Evolutionary conservation across 1,140 invertebrate genomes (phyloP).

Genomic region (Eriosoma lanigerum): DNA sequence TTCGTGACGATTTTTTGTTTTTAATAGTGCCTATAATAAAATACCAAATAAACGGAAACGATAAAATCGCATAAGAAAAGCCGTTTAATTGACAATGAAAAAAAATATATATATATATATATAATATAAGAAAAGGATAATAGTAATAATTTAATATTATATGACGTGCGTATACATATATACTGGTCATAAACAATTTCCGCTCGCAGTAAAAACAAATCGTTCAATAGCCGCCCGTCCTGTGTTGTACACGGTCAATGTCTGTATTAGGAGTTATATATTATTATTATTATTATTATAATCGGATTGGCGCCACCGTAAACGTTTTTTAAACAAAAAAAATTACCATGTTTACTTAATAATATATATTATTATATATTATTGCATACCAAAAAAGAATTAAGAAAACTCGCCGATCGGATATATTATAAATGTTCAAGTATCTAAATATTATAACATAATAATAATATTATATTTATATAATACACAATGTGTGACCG

Average conservation of each 20-base stretch:
- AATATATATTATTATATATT: not conserved
- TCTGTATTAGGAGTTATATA: not conserved
- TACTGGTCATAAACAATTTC: conserved; percentile 5
- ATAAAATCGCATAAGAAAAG: not conserved
- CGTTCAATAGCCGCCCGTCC: not conserved
- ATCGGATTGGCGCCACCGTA: conserved; percentile 10
- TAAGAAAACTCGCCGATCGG: conserved; percentile 7
- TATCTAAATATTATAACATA: no score
- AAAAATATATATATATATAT: no score
- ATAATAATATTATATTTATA: no score
- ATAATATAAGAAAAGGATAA: not conserved
- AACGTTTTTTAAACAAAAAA: not conserved
- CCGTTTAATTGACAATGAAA: no score
- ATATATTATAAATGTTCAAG: no score
- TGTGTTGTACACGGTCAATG: not conserved
- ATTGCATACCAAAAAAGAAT: not conserved
- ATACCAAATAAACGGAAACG: not conserved
- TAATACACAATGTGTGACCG: no score
- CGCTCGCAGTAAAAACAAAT: not conserved
- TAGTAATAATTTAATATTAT: not conserved
- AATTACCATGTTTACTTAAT: no score
- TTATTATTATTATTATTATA: not conserved
- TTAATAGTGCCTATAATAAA: not conserved
- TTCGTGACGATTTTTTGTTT: not conserved
- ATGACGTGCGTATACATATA: not conserved